Percentiles rank a stretch among this genome's conserved stretches.
Conservation (phyloP, 2,888 invertebrate genomes). For the Cataglyphis rosenhaueri region DNA sequence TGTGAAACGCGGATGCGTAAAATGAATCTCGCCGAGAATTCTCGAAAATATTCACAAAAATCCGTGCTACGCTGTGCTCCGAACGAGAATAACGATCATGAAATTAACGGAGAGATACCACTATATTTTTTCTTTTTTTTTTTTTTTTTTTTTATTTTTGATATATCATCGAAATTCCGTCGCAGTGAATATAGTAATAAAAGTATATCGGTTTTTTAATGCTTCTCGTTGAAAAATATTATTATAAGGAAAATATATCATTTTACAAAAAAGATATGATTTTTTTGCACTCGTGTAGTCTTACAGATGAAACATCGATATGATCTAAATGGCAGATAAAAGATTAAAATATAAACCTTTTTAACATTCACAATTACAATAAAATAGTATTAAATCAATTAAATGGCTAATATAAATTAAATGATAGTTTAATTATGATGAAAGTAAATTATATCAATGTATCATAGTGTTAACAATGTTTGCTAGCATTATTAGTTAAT, state of each 20-base stretch:
- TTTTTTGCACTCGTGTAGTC: background rate
- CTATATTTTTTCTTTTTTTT: conserved; percentile 10
- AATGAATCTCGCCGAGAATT: conserved; percentile 61
- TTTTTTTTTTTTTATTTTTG: conserved; percentile 24
- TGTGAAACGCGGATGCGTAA: conserved; percentile 46
- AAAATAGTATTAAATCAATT: background rate
- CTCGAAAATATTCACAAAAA: conserved; percentile 70
- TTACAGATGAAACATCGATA: background rate
- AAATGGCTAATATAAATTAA: background rate
- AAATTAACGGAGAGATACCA: conserved; percentile 68
- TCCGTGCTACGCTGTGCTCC: conserved; percentile 37
- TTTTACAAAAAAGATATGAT: background rate
- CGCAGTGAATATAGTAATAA: background rate
- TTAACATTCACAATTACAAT: background rate
- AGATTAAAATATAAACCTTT: background rate
- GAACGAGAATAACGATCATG: conserved; percentile 72
- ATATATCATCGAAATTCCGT: conserved; percentile 4
- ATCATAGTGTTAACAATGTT: background rate
- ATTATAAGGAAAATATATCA: background rate
- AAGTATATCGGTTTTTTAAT: background rate
- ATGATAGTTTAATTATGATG: background rate
- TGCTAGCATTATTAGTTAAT: background rate
- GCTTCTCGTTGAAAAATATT: background rate
- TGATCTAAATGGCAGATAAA: background rate
- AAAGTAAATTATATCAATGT: background rate